Evolutionary conservation across 2,888 invertebrate genomes (phyloP).

Genomic region (Zele albiditarsus): DNA sequence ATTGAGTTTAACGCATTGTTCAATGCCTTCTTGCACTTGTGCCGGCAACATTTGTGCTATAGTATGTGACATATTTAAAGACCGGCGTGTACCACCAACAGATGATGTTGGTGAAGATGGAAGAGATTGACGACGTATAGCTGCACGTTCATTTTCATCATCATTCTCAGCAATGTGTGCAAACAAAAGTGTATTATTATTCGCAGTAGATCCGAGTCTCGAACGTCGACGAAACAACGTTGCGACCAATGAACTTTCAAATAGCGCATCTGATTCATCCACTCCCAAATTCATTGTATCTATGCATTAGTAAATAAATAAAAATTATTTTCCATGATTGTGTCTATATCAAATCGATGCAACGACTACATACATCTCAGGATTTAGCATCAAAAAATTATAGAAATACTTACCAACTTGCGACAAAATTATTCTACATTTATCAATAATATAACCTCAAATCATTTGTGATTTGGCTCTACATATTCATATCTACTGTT

Average conservation of each 20-base stretch:
- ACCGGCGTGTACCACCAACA: neutral
- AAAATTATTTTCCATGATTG: too few species aligned
- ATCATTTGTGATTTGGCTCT: too few species aligned
- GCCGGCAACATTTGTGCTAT: slow-evolving; percentile 54
- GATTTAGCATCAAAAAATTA: too few species aligned
- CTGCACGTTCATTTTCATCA: neutral
- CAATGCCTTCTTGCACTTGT: slow-evolving; percentile 59
- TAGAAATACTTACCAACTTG: too few species aligned
- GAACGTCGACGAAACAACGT: neutral
- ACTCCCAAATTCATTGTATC: too few species aligned
- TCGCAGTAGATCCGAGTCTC: neutral
- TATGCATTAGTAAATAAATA: too few species aligned
- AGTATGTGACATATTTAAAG: neutral
- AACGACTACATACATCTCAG: too few species aligned
- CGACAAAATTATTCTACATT: too few species aligned
- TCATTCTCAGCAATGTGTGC: neutral
- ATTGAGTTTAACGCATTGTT: slow-evolving; percentile 63
- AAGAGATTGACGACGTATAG: neutral
- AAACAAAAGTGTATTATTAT: neutral
- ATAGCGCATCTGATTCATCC: neutral
- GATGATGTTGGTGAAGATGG: neutral
- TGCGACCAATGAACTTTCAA: neutral
- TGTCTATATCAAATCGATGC: too few species aligned
- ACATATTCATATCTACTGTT: too few species aligned
- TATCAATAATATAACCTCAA: too few species aligned